Conservation (phyloP, 37 sponge, comb jelly and placozoan species). For the Agelas oroides region DNA sequence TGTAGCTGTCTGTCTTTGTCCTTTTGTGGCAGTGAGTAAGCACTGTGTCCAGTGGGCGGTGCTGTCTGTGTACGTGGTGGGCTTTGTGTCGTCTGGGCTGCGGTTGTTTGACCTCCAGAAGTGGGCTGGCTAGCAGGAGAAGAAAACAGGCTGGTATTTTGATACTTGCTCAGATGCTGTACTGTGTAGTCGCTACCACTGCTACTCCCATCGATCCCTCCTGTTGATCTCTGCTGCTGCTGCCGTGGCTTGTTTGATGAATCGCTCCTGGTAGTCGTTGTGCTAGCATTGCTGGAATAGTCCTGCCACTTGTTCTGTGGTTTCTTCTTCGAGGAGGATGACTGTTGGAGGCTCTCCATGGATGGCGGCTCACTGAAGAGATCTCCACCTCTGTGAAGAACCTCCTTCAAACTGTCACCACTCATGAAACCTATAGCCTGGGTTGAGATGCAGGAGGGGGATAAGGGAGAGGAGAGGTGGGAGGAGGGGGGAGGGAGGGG, state of each 20-base stretch:
- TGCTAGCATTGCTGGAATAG: too few species aligned
- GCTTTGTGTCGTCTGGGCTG: too few species aligned
- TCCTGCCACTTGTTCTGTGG: too few species aligned
- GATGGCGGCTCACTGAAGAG: neutral
- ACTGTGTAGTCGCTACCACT: neutral
- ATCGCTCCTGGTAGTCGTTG: neutral
- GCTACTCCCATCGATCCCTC: neutral
- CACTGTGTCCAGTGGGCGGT: too few species aligned
- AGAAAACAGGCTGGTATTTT: too few species aligned
- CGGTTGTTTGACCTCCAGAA: too few species aligned
- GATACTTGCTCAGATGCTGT: too few species aligned
- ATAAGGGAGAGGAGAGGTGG: neutral
- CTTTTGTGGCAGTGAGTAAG: neutral
- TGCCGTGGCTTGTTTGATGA: neutral
- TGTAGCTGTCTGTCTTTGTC: neutral
- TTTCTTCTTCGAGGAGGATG: neutral
- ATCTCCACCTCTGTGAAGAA: too few species aligned
- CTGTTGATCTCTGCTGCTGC: neutral
- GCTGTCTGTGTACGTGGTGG: too few species aligned
- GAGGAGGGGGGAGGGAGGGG: neutral
- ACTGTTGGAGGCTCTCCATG: neutral
- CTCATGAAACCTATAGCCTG: slow-evolving; percentile 26
- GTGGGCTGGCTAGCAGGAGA: too few species aligned
- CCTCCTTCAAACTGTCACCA: slow-evolving; percentile 1
- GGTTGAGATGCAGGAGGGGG: neutral